phyloP scores from a whole-genome alignment of 2,888 invertebrate genomes.

The Pardosa pseudoannulata region DNA sequence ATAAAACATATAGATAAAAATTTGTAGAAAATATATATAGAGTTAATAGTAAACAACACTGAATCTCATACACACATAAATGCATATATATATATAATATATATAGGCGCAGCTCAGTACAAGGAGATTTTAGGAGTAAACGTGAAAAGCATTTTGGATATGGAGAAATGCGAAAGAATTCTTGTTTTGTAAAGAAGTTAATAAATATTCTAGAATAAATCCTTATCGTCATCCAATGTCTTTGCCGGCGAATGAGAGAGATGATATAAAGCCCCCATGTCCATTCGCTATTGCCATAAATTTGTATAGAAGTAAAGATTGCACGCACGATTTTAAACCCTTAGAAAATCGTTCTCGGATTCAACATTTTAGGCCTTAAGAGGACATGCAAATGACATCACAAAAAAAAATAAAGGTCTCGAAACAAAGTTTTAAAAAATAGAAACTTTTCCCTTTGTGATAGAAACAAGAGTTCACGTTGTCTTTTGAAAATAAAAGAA shows the following conservation, averaged over 20 bases:
- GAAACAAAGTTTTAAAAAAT: neutral
- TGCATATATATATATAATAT: too few species aligned
- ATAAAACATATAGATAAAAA: too few species aligned
- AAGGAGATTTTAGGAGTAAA: too few species aligned
- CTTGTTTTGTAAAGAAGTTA: too few species aligned
- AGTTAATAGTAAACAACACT: too few species aligned
- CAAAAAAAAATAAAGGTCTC: neutral
- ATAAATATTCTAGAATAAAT: neutral
- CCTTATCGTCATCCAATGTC: neutral
- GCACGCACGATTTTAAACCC: neutral
- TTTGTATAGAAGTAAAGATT: neutral
- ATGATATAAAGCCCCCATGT: neutral
- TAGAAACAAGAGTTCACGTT: neutral
- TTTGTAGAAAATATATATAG: too few species aligned
- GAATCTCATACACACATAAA: too few species aligned
- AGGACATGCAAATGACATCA: neutral
- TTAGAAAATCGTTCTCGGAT: neutral
- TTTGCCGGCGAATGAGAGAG: neutral
- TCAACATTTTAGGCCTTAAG: neutral
- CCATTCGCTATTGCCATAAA: neutral
- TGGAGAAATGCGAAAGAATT: too few species aligned
- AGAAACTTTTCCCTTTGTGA: neutral
- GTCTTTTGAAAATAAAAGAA: conserved; percentile 17
- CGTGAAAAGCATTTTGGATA: too few species aligned
- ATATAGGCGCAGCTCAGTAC: too few species aligned